Conservation (phyloP, 2,113 vertebrate species). For the Istiophorus platypterus region DNA sequence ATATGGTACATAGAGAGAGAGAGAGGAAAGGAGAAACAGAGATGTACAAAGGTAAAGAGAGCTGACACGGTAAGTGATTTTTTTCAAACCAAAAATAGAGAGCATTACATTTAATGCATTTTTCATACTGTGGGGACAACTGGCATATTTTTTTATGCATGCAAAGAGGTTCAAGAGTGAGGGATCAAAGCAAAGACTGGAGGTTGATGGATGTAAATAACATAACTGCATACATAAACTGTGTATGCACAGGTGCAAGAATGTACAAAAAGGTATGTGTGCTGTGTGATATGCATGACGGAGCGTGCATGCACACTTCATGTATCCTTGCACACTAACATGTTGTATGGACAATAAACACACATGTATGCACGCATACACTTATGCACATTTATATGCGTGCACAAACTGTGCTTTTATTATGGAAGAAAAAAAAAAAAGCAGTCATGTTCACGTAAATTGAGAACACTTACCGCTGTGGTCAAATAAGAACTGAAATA, state of each 20-base stretch:
- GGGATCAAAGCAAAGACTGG: background rate
- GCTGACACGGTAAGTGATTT: conserved; percentile 20
- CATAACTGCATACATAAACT: background rate
- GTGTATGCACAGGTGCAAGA: conserved; percentile 1
- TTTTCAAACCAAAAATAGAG: conserved; percentile 8
- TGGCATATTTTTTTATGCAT: conserved; percentile 3
- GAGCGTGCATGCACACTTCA: conserved; percentile 33
- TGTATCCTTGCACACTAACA: conserved; percentile 20
- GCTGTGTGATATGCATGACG: conserved; percentile 26
- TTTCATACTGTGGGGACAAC: background rate
- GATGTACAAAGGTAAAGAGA: conserved; percentile 32
- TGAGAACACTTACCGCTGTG: background rate
- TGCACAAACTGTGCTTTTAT: background rate
- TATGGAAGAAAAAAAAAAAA: background rate
- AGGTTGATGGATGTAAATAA: background rate
- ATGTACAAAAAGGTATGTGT: background rate
- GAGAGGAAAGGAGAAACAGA: conserved; percentile 6
- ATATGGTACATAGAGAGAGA: conserved; percentile 22
- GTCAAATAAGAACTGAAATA: conserved; percentile 11
- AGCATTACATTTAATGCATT: background rate
- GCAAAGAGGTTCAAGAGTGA: background rate
- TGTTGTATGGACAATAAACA: conserved; percentile 26
- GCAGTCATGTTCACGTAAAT: background rate
- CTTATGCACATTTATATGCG: conserved; percentile 10
- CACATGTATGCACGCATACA: conserved; percentile 32